Percentiles rank a stretch among this genome's conserved stretches.
phyloP scores from a whole-genome alignment of 1,140 invertebrate genomes.

The Andrena cerasifolii region DNA sequence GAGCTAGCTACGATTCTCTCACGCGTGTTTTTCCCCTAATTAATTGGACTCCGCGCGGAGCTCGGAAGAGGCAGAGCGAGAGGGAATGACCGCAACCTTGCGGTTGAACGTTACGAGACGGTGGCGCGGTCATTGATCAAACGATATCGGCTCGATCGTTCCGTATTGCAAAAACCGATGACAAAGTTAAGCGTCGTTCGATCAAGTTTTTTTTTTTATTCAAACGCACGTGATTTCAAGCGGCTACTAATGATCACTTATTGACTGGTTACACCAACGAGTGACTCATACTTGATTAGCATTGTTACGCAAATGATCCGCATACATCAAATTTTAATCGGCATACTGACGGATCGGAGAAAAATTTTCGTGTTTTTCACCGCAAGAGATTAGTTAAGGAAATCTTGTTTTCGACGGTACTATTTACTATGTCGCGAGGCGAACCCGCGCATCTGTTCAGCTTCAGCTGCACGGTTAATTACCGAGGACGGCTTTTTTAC shows the following conservation, averaged over 20 bases:
- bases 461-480: not conserved
- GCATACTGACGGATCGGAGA: too few species aligned
- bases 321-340: too few species aligned
- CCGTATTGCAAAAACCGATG: not conserved
- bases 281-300: too few species aligned
- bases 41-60: conserved; percentile 19
- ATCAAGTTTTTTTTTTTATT: too few species aligned
- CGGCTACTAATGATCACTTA: too few species aligned
- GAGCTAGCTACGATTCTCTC: conserved; percentile 20
- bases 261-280: too few species aligned
- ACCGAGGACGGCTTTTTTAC: not conserved
- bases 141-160: not conserved
- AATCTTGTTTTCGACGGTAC: not conserved
- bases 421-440: not conserved
- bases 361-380: too few species aligned
- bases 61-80: conserved; percentile 11
- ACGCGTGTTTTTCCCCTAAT: conserved; percentile 49
- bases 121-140: conserved; percentile 19
- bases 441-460: not conserved
- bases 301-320: too few species aligned
- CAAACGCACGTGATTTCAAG: too few species aligned
- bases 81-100: conserved; percentile 23
- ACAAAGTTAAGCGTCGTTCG: not conserved
- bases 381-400: too few species aligned
- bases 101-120: conserved; percentile 24